Percentiles rank a stretch among this genome's conserved stretches.
These are phyloP conservation scores for Esox niger DNA, from an alignment of 2,113 vertebrate species.

Conservation along the genomic window DNA sequence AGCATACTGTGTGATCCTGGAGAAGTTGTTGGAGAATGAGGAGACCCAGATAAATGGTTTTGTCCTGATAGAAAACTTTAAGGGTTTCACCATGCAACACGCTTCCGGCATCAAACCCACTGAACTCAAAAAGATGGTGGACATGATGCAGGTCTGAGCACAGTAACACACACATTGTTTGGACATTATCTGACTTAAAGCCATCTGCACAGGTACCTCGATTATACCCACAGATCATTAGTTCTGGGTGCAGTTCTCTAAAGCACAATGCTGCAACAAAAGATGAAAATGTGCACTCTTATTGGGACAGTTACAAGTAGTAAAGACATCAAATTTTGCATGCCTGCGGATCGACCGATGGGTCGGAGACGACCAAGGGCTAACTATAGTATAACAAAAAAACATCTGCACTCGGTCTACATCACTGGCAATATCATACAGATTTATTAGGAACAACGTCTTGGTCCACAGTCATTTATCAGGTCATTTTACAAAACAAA, in stretches of 20 bases:
- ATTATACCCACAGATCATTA: neutral
- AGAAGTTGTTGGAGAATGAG: conserved; percentile 92
- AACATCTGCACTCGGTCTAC: too few relatives aligned
- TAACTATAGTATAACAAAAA: too few relatives aligned
- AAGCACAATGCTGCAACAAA: neutral
- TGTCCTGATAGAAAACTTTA: conserved; percentile 96
- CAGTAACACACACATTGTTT: neutral
- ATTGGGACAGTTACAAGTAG: too few relatives aligned
- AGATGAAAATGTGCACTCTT: too few relatives aligned
- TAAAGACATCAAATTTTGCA: too few relatives aligned
- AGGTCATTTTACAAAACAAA: too few relatives aligned
- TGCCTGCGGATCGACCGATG: too few relatives aligned
- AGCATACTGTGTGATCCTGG: conserved; percentile 94
- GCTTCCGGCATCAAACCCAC: conserved; percentile 89
- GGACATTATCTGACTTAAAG: too few relatives aligned
- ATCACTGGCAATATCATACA: too few relatives aligned
- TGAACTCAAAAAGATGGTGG: conserved; percentile 98
- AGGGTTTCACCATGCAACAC: conserved; percentile 97
- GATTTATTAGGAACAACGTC: too few relatives aligned
- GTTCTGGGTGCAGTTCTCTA: neutral
- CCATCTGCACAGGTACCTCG: neutral
- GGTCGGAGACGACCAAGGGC: too few relatives aligned
- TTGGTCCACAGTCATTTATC: too few relatives aligned
- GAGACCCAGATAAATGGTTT: conserved; percentile 98
- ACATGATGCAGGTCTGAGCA: conserved; percentile 92